Evolutionary conservation across 2,888 invertebrate species (phyloP).

Genomic region (Leptodirus hochenwartii): DNA sequence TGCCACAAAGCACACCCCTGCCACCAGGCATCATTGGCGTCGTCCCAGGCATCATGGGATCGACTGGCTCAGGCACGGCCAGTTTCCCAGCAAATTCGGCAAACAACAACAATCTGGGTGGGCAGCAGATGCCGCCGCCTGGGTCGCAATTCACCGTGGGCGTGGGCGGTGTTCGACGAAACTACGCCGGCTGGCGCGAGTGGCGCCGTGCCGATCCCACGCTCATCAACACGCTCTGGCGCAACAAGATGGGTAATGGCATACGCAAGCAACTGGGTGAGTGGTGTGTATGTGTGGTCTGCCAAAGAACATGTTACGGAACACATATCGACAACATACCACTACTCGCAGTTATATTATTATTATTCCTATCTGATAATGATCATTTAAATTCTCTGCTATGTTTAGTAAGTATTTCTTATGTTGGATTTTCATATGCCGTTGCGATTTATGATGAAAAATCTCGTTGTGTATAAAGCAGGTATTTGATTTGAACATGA

Average conservation of each 20-base stretch:
- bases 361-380: too few species aligned
- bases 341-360: too few species aligned
- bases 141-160: constrained; percentile 31
- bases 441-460: too few species aligned
- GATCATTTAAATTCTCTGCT: too few species aligned
- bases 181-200: constrained; percentile 41
- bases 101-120: too few species aligned
- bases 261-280: constrained; percentile 45
- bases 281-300: constrained; percentile 12
- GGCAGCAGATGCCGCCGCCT: constrained; percentile 30
- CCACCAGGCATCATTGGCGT: constrained; percentile 31
- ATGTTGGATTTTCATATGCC: too few species aligned
- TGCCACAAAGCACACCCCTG: constrained; percentile 21
- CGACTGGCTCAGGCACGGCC: too few species aligned
- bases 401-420: too few species aligned
- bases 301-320: background rate
- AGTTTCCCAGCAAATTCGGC: too few species aligned
- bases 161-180: constrained; percentile 40
- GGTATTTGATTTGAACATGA: too few species aligned
- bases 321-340: background rate
- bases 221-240: constrained; percentile 53
- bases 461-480: too few species aligned
- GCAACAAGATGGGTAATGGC: constrained; percentile 54
- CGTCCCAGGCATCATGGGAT: too few species aligned
- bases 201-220: constrained; percentile 56